Evolutionary conservation across 2,113 vertebrate species (phyloP).

Genomic region (Ginglymostoma cirratum): DNA sequence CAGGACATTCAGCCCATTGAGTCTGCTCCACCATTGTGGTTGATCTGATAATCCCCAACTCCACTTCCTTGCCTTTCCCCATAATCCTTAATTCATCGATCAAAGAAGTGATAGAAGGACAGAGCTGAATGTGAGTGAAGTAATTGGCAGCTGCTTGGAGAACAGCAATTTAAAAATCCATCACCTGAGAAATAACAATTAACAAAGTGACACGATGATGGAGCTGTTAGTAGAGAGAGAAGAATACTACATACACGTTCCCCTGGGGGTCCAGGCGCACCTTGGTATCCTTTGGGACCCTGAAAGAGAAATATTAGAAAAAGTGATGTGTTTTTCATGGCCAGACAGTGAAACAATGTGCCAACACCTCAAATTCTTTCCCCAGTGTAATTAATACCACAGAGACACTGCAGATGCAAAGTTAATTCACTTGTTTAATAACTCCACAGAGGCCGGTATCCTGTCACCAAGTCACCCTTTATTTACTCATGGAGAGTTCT

Average conservation of each 20-base stretch:
- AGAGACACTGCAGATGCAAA: not conserved
- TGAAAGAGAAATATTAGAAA: constrained; percentile 43
- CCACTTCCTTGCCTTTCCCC: too few species aligned
- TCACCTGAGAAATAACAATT: not conserved
- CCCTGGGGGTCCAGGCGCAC: constrained; percentile 66
- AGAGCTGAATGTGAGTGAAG: not conserved
- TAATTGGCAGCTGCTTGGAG: not conserved
- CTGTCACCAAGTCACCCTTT: too few species aligned
- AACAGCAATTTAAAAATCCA: not conserved
- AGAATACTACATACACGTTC: constrained; percentile 67
- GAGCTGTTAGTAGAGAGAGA: too few species aligned
- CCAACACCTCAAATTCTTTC: not conserved
- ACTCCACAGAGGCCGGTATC: too few species aligned
- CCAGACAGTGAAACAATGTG: not conserved
- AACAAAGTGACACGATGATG: too few species aligned
- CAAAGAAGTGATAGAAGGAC: not conserved
- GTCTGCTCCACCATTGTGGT: too few species aligned
- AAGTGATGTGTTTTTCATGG: too few species aligned
- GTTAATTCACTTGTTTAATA: too few species aligned
- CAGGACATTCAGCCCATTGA: too few species aligned
- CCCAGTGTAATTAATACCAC: not conserved
- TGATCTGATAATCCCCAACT: too few species aligned
- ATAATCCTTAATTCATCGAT: too few species aligned
- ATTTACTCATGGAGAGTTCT: too few species aligned
- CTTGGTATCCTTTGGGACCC: constrained; percentile 81